Percentiles rank a stretch among this genome's conserved stretches.
phyloP scores from a whole-genome alignment of 2,797 vertebrate species.

The Okamejei kenojei region DNA sequence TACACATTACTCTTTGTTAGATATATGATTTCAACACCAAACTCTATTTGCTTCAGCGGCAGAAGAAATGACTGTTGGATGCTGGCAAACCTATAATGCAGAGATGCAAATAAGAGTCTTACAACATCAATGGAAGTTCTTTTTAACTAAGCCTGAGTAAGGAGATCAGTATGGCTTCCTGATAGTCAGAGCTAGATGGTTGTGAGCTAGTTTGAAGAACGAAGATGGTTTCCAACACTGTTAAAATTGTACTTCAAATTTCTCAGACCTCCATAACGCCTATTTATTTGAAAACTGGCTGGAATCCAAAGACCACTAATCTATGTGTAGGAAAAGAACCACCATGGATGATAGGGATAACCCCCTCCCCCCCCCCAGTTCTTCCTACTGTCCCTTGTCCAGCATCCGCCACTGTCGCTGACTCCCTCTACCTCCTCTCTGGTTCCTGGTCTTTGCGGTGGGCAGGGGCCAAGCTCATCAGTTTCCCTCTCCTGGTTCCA shows the following conservation, averaged over 20 bases:
- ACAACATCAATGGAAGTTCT: background rate
- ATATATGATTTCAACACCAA: background rate
- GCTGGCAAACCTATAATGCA: background rate
- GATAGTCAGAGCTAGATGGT: background rate
- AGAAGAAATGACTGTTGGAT: background rate
- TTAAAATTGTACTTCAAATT: background rate
- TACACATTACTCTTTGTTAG: background rate
- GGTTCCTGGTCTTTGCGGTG: no score
- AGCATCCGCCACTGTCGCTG: no score
- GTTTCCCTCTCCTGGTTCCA: no score
- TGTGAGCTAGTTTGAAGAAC: background rate
- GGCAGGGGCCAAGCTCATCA: no score
- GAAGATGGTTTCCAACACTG: background rate
- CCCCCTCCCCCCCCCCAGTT: no score
- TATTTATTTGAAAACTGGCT: background rate
- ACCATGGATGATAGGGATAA: no score
- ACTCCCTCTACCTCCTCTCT: no score
- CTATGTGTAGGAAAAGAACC: no score
- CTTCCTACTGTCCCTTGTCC: no score
- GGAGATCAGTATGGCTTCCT: background rate
- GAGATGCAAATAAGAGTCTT: no score
- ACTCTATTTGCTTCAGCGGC: background rate
- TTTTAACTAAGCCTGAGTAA: background rate
- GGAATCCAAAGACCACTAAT: background rate
- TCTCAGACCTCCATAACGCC: background rate